Conservation (phyloP, 1,140 invertebrate genomes). For the Heterodera carotae region DNA sequence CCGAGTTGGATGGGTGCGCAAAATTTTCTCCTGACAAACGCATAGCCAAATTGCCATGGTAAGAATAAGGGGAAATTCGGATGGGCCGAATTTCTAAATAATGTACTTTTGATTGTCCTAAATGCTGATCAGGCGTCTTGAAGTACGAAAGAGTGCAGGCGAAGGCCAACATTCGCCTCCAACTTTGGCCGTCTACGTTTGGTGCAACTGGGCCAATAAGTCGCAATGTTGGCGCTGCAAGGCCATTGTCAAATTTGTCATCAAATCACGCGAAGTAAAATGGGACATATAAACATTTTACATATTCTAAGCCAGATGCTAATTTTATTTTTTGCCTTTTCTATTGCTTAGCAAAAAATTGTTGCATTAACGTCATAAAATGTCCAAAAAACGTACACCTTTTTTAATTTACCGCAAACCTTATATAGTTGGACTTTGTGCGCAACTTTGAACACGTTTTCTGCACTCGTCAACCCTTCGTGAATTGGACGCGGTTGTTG, state of each 20-base stretch:
- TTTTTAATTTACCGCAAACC: no score
- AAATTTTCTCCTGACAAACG: conserved; percentile 20
- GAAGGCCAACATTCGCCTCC: conserved; percentile 22
- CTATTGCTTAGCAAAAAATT: no score
- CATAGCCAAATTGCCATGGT: conserved; percentile 31
- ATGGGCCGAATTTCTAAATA: no score
- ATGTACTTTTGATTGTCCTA: background rate
- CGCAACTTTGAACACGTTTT: conserved; percentile 25
- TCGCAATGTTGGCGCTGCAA: conserved; percentile 20
- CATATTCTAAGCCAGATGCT: no score
- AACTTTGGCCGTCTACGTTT: conserved; percentile 25
- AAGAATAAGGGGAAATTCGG: background rate
- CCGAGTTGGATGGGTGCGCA: conserved; percentile 3
- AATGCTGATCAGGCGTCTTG: conserved; percentile 11
- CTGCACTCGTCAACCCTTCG: conserved; percentile 27
- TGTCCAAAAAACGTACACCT: no score
- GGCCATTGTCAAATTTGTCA: conserved; percentile 32
- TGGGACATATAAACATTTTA: no score
- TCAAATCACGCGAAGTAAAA: conserved; percentile 23
- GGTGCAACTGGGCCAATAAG: conserved; percentile 29
- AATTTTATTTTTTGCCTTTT: no score
- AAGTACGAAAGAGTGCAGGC: conserved; percentile 27
- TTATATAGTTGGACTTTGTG: conserved; percentile 10
- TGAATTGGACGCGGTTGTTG: conserved; percentile 25
- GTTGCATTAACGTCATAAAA: no score